A percentile compares a stretch with the other conserved stretches of the same genome.
These are phyloP conservation scores for Hydropsyche tenuis DNA, from an alignment of 1,140 invertebrate species.

Conservation along the genomic window DNA sequence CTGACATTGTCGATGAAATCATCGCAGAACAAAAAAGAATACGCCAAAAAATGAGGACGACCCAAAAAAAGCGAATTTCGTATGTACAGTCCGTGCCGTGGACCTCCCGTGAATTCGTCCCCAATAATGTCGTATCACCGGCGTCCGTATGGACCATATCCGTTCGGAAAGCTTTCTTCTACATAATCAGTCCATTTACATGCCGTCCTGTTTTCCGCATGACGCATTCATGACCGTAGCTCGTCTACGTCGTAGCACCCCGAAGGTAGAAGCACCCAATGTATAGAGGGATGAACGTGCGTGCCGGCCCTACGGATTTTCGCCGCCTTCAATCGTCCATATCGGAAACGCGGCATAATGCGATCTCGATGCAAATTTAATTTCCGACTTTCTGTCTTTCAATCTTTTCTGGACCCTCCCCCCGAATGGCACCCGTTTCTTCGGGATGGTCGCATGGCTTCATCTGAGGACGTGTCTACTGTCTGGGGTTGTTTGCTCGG, in stretches of 20 bases:
- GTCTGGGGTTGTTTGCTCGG: constrained; percentile 3
- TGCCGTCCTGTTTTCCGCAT: constrained; percentile 24
- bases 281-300: not conserved
- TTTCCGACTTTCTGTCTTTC: constrained; percentile 39
- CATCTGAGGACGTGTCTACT: too few species aligned
- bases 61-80: constrained; percentile 3
- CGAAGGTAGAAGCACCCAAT: too few species aligned
- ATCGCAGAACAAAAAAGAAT: too few species aligned
- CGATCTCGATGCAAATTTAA: constrained; percentile 49
- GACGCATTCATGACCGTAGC: constrained; percentile 16
- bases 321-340: constrained; percentile 42
- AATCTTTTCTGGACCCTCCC: constrained; percentile 16
- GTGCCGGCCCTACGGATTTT: too few species aligned
- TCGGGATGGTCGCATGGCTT: not conserved
- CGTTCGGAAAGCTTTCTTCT: constrained; percentile 15
- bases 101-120: constrained; percentile 22
- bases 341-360: constrained; percentile 46
- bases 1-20: too few species aligned
- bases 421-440: not conserved
- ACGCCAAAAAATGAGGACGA: too few species aligned
- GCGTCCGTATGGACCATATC: constrained; percentile 15
- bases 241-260: too few species aligned
- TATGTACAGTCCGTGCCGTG: constrained; percentile 5
- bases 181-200: constrained; percentile 27
- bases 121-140: constrained; percentile 22